Conservation (phyloP, 2,888 invertebrate species). For the Buathra laborator region DNA sequence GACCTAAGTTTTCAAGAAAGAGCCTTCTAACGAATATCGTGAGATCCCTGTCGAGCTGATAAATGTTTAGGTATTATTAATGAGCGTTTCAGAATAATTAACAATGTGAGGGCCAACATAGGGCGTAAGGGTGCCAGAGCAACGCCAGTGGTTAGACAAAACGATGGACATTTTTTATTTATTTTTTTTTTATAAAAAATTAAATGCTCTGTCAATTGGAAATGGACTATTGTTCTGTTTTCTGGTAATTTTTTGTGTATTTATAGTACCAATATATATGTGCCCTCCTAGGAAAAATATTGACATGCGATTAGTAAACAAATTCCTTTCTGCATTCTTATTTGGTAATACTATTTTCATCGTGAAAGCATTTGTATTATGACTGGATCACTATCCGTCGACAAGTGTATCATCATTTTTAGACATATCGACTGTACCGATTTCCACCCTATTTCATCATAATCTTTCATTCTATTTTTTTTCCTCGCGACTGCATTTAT, state of each 20-base stretch:
- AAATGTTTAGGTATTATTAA: slow-evolving; percentile 78
- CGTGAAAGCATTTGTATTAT: neutral
- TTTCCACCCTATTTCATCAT: slow-evolving; percentile 3
- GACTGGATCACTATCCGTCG: neutral
- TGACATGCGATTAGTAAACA: neutral
- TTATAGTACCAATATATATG: too few species aligned
- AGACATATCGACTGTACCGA: neutral
- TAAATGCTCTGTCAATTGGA: too few species aligned
- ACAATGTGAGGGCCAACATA: slow-evolving; percentile 62
- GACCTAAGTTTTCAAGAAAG: slow-evolving; percentile 78
- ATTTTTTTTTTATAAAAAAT: neutral
- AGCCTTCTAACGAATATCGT: slow-evolving; percentile 73
- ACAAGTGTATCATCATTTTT: neutral
- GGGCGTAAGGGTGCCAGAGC: neutral
- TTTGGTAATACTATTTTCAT: neutral
- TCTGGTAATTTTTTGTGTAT: too few species aligned
- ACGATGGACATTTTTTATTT: neutral
- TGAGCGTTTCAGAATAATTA: slow-evolving; percentile 77
- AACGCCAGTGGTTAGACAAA: neutral
- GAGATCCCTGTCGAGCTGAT: slow-evolving; percentile 70
- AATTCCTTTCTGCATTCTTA: neutral
- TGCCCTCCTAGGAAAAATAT: neutral
- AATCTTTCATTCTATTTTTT: slow-evolving; percentile 3
- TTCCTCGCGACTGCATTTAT: neutral
- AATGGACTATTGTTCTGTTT: too few species aligned